Evolutionary conservation across 2,113 vertebrate species (phyloP), one percentile per base, ranked within the genome.

Genomic region (Prionailurus bengalensis): DNA sequence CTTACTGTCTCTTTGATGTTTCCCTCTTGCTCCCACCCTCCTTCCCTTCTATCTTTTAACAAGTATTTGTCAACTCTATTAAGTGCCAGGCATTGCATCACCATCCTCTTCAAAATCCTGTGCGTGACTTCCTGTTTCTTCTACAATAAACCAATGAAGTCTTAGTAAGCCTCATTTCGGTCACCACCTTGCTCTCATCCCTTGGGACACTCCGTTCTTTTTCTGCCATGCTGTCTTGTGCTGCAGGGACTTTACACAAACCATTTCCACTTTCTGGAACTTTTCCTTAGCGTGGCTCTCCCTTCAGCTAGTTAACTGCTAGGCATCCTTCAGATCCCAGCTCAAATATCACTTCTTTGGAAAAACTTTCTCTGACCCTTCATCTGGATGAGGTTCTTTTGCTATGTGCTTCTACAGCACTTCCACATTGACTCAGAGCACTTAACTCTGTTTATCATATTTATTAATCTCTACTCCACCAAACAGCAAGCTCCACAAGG

Each of bases 191-290:
- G 15, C 17, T 71, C 17, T 85, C 29, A 61, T 29, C 6, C 16
- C 3, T 70, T 21, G 61, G 48, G 29, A 39, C 2, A 25, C 15
- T 39, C 12, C 6, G 19, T 23, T 11, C 10, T 61, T 74, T 10
- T 51, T 29, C 45, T 3, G 27, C 39, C 79, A 31, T 7, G 33
- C 33, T 45, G 13, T 74, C 53, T 92, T 4, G 6, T 58, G 33
- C 71, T 68, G 36, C 25, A 36, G 42, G 61, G 39, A 78, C 9
- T 61, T 63, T 33, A 36, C 33, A 45, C 5, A 58, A 25, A 66
- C 2, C 29, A 48, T 85, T 95, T 97, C 15, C 19, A 92, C 7
- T 90, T 87, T 61, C 51, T 82, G 66, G 58, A 65, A 71, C 7
- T 66, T 63, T 63, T 51, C 55, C 45, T 91, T 9, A 42, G 19